phyloP scores from a whole-genome alignment of 2,888 invertebrate species.

The Liodrosophila aerea region DNA sequence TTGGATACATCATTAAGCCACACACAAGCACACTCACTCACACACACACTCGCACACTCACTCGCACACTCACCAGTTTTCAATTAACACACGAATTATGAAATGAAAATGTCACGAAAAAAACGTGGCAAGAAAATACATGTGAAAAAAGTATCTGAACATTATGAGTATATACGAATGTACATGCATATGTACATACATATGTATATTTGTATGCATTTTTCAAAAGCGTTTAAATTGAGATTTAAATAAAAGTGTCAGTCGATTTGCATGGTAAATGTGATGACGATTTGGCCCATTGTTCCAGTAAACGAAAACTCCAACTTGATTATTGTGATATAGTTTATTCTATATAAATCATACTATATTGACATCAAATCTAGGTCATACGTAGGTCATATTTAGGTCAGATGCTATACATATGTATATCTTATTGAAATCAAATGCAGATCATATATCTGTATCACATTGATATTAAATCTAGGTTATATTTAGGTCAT shows the following conservation, averaged over 20 bases:
- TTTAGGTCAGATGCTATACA: too few relatives aligned
- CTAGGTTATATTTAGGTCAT: too few relatives aligned
- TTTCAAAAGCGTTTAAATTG: conserved; percentile 38
- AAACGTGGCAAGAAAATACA: not conserved
- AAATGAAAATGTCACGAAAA: conserved; percentile 20
- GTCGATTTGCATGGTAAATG: conserved; percentile 26
- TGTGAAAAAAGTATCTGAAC: not conserved
- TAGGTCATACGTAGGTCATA: too few relatives aligned
- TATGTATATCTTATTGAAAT: too few relatives aligned
- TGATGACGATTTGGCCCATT: not conserved
- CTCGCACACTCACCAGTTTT: conserved; percentile 30
- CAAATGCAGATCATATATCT: too few relatives aligned
- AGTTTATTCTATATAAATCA: too few relatives aligned
- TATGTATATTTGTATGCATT: conserved; percentile 6
- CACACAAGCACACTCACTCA: conserved; percentile 7
- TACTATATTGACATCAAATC: too few relatives aligned
- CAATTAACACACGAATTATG: conserved; percentile 62
- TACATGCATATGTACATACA: too few relatives aligned
- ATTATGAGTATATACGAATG: conserved; percentile 16
- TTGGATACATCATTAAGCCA: conserved; percentile 52
- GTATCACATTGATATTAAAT: too few relatives aligned
- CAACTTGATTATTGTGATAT: too few relatives aligned
- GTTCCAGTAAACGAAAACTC: conserved; percentile 8
- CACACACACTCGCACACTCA: conserved; percentile 4
- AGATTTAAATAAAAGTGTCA: conserved; percentile 54